These are phyloP conservation scores for Amphipoea oculea DNA, from an alignment of 2,888 invertebrate species.

Conservation along the genomic window DNA sequence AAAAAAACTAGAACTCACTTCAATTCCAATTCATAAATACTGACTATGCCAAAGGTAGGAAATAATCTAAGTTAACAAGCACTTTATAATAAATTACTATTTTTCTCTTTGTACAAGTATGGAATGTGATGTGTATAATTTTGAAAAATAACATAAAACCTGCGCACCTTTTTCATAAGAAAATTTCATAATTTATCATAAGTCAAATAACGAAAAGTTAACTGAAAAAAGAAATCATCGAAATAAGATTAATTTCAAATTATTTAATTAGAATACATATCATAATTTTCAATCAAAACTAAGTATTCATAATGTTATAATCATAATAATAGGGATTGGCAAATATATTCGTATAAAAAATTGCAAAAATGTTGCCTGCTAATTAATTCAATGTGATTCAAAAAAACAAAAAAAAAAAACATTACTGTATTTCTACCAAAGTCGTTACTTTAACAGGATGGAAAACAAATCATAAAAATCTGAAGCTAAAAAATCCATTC, in stretches of 20 bases:
- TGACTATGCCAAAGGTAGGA: slow-evolving; percentile 71
- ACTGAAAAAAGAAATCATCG: slow-evolving; percentile 27
- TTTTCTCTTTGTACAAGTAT: slow-evolving; percentile 81
- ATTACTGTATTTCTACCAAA: slow-evolving; percentile 32
- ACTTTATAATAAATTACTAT: slow-evolving; percentile 68
- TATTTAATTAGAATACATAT: slow-evolving; percentile 37
- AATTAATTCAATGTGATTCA: slow-evolving; percentile 11
- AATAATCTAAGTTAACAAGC: slow-evolving; percentile 59
- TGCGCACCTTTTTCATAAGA: slow-evolving; percentile 83
- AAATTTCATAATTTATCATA: slow-evolving; percentile 62
- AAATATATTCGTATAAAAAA: slow-evolving; percentile 44
- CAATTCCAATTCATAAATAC: slow-evolving; percentile 74
- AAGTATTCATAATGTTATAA: slow-evolving; percentile 38
- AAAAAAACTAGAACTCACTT: slow-evolving; percentile 67
- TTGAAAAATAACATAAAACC: slow-evolving; percentile 69
- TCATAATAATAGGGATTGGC: slow-evolving; percentile 35
- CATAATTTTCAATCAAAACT: slow-evolving; percentile 47
- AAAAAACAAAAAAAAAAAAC: slow-evolving; percentile 4
- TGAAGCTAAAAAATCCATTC: slow-evolving; percentile 40
- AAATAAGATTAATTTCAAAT: slow-evolving; percentile 22
- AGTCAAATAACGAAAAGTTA: slow-evolving; percentile 48
- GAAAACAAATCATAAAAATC: slow-evolving; percentile 39
- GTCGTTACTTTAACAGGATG: slow-evolving; percentile 30
- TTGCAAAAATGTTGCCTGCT: slow-evolving; percentile 1
- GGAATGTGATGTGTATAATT: slow-evolving; percentile 87